Evolutionary conservation across 2,797 vertebrate genomes (phyloP).

Genomic region (Malurus leucopterus): DNA sequence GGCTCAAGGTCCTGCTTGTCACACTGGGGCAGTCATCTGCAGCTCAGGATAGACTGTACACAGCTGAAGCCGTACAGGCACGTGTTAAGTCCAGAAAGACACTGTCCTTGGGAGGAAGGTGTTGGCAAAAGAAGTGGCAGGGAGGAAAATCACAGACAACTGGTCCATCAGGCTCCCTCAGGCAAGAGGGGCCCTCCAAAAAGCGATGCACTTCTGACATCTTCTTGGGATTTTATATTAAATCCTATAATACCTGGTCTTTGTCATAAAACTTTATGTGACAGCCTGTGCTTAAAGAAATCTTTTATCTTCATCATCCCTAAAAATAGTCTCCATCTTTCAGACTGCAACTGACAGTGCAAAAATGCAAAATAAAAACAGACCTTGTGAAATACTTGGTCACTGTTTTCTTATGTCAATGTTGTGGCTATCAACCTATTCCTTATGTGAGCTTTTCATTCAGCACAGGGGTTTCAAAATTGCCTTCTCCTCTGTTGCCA

Average conservation of each 20-base stretch:
- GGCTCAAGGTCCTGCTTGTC: not conserved
- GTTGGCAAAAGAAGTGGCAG: not conserved
- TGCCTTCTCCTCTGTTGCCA: not conserved
- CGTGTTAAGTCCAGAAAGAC: not conserved
- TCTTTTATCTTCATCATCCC: not conserved
- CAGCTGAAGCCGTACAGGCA: not conserved
- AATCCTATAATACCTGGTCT: not conserved
- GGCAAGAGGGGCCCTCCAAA: not conserved
- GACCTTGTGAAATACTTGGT: not conserved
- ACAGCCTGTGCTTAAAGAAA: not conserved
- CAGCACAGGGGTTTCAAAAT: not conserved
- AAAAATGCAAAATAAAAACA: not conserved
- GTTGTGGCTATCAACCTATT: not conserved
- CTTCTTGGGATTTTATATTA: not conserved
- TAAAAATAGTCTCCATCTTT: not conserved
- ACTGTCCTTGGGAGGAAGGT: not conserved
- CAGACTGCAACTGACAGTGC: not conserved
- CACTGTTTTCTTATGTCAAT: not conserved
- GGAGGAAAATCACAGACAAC: not conserved
- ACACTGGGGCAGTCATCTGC: not conserved
- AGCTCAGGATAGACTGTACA: not conserved
- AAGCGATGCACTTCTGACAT: not conserved
- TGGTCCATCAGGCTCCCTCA: rapidly evolving
- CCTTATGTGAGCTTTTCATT: not conserved
- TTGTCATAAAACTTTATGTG: not conserved